Conservation (phyloP, 1,140 invertebrate genomes). For the Copidosoma floridanum region DNA sequence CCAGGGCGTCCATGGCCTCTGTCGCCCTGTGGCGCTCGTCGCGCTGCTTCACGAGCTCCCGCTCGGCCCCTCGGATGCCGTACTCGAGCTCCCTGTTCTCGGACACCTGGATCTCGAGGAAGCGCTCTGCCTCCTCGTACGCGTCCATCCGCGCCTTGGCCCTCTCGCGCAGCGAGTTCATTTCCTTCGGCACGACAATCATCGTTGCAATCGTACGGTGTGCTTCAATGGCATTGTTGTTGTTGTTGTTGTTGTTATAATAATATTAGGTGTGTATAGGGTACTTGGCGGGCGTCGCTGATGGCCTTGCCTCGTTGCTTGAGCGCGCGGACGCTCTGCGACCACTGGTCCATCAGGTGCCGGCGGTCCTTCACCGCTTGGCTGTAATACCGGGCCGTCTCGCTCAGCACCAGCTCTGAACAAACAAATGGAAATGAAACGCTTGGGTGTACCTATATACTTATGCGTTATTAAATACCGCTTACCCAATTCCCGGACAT, state of each 20-base stretch:
- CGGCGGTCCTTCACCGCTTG: slow-evolving; percentile 47
- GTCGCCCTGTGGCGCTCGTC: slow-evolving; percentile 35
- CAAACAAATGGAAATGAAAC: no score
- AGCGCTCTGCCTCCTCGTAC: slow-evolving; percentile 42
- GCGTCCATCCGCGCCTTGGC: slow-evolving; percentile 33
- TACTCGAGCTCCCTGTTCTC: slow-evolving; percentile 44
- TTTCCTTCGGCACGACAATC: slow-evolving; percentile 47
- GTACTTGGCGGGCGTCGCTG: slow-evolving; percentile 37
- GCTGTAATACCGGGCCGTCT: slow-evolving; percentile 46
- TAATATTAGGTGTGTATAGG: slow-evolving; percentile 12
- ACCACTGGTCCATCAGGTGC: slow-evolving; percentile 52
- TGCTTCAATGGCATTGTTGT: not conserved
- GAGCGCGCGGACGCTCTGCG: slow-evolving; percentile 44
- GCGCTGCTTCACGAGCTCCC: slow-evolving; percentile 28
- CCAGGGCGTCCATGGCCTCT: slow-evolving; percentile 24
- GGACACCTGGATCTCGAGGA: slow-evolving; percentile 38
- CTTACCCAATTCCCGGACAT: slow-evolving; percentile 41
- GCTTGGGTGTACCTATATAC: no score
- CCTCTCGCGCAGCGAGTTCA: slow-evolving; percentile 38
- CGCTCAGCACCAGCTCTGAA: slow-evolving; percentile 44
- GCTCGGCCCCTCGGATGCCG: slow-evolving; percentile 37
- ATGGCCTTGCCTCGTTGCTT: slow-evolving; percentile 46
- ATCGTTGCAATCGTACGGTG: slow-evolving; percentile 7
- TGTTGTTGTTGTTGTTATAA: not conserved
- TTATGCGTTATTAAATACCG: not conserved